phyloP scores from a whole-genome alignment of 2,888 invertebrate genomes.

The Oxystoma pomonae region DNA sequence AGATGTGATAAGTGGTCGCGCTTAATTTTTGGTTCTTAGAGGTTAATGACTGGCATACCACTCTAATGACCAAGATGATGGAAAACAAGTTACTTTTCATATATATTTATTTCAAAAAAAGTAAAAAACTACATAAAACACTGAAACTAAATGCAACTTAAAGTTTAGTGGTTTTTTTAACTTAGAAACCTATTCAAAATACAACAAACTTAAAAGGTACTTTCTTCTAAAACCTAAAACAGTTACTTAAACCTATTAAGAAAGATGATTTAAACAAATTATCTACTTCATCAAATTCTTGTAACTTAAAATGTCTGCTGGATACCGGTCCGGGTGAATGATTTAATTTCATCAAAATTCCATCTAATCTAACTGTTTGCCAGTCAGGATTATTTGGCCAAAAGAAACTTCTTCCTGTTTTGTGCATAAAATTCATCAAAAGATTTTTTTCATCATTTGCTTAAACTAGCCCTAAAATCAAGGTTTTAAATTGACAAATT shows the following conservation, averaged over 20 bases:
- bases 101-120: background rate
- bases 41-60: background rate
- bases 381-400: conserved; percentile 1
- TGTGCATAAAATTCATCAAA: conserved; percentile 1
- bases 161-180: background rate
- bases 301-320: background rate
- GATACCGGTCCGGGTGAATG: background rate
- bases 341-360: background rate
- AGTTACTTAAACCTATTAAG: background rate
- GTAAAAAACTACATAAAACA: background rate
- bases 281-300: background rate
- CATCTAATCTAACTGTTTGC: background rate
- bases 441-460: background rate
- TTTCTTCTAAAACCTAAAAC: background rate
- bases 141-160: background rate
- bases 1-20: background rate
- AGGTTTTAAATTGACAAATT: background rate
- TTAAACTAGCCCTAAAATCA: background rate
- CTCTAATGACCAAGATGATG: background rate
- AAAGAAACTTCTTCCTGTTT: conserved; percentile 2
- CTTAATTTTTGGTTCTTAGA: background rate
- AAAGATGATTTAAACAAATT: background rate
- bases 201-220: background rate
- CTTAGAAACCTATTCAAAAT: no score
- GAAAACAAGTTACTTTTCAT: background rate